Evolutionary conservation across 2,888 invertebrate species (phyloP), one percentile per base, ranked within the genome.

Genomic region (Noctua janthe): DNA sequence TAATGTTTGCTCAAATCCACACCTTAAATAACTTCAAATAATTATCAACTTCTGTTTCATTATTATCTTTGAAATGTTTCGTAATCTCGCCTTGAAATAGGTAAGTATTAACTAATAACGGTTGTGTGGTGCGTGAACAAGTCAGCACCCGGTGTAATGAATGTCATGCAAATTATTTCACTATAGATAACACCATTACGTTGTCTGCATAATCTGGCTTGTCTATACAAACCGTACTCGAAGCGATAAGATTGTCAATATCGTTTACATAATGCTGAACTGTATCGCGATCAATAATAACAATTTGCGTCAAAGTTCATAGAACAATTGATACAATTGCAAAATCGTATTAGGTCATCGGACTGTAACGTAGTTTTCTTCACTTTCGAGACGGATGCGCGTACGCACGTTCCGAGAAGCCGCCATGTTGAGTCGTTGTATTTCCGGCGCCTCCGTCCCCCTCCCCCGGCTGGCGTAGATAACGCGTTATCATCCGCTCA

Each of bases 401-500:
- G 88, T 91, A 91, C 91, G 91, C 91, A 91, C 88, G 92, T 95
- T 94, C 93, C 89, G 91, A 94, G 94, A 94, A 94, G 93, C 92
- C 93, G 94, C 92, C 92, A 92, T 94, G 91, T 93, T 92, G 93
- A 89, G 91, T 91, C 90, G 93, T 87, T 87, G 87, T 91, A 92
- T 93, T 94, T 96, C 96, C 96, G 96, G 94, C 93, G 94, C 92
- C 91, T 91, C 91, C 89, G 91, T 92, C 89, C 91, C 89, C 92
- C 90, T 89, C 91, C 83, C 29, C 91, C 43, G 90, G 76, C 90
- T 90, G 89, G 87, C 88, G 90, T 91, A 96, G 97, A 97, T 97
- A 97, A 96, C 94, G 93, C 92, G 93, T 96, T 97, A 97, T 97
- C 97, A 95, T 96, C 95, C 95, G 95, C 94, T 96, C 95, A 96